Conservation (phyloP, 2,797 vertebrate genomes). For the Pipistrellus kuhlii region DNA sequence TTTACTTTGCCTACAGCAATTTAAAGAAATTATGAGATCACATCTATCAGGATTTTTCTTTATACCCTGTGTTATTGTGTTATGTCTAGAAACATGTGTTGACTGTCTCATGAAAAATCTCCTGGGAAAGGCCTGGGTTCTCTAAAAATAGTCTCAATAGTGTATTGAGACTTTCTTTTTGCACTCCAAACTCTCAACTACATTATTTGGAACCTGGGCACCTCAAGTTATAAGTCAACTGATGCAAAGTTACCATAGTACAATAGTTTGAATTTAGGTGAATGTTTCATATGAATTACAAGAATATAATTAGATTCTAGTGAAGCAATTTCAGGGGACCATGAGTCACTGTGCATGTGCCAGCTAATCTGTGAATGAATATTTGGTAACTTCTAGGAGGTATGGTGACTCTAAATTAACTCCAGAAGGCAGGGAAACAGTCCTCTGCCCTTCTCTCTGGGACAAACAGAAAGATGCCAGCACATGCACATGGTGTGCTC, state of each 20-base stretch:
- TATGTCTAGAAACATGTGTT: background rate
- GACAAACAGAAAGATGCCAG: background rate
- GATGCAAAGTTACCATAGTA: background rate
- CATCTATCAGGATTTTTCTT: background rate
- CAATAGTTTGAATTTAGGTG: background rate
- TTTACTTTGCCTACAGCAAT: background rate
- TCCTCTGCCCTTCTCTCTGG: background rate
- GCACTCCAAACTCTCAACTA: background rate
- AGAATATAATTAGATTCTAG: background rate
- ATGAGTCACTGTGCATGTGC: background rate
- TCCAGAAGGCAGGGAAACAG: background rate
- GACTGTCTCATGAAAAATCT: background rate
- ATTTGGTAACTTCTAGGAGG: background rate
- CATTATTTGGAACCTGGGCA: conserved; percentile 18
- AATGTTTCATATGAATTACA: background rate
- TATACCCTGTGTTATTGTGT: background rate
- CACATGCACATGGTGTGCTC: rapidly evolving
- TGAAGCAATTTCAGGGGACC: background rate
- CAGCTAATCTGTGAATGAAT: background rate
- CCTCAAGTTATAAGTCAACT: conserved; percentile 22
- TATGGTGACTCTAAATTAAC: background rate
- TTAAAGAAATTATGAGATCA: conserved; percentile 1
- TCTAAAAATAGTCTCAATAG: background rate
- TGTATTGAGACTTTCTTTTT: background rate
- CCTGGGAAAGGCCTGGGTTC: background rate